phyloP scores from a whole-genome alignment of 2,113 vertebrate genomes.

The Atherinomorus stipes region DNA sequence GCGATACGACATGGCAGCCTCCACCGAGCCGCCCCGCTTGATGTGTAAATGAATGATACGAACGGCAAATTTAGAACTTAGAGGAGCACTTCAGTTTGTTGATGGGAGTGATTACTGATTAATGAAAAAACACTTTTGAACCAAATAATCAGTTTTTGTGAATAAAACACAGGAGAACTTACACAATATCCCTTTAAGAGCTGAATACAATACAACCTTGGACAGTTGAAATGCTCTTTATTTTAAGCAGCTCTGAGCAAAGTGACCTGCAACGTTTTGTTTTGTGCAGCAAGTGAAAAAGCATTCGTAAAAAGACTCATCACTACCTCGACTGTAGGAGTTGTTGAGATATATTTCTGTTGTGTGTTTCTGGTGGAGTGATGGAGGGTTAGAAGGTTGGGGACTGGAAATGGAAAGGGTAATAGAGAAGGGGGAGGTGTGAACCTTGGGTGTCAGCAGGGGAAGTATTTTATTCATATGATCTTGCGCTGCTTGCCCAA shows the following conservation, averaged over 20 bases:
- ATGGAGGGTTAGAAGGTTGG: not conserved
- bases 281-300: not conserved
- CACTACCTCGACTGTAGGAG: constrained; percentile 4
- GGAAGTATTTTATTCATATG: constrained; percentile 80
- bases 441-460: constrained; percentile 39
- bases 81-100: too few relatives aligned
- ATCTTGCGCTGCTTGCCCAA: constrained; percentile 66
- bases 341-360: not conserved
- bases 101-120: too few relatives aligned
- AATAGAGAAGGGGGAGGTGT: constrained; percentile 17
- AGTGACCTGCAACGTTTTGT: not conserved
- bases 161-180: too few relatives aligned
- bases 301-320: not conserved
- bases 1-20: too few relatives aligned
- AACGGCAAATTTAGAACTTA: too few relatives aligned
- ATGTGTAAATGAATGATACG: too few relatives aligned
- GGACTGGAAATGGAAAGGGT: constrained; percentile 14
- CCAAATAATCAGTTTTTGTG: too few relatives aligned
- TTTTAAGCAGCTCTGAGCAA: not conserved
- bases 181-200: too few relatives aligned
- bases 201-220: too few relatives aligned
- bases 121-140: too few relatives aligned
- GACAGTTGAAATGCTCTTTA: too few relatives aligned
- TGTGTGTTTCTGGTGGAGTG: not conserved
- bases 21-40: too few relatives aligned